Conservation (phyloP, 2,797 vertebrate genomes). For the Peromyscus aztecus region DNA sequence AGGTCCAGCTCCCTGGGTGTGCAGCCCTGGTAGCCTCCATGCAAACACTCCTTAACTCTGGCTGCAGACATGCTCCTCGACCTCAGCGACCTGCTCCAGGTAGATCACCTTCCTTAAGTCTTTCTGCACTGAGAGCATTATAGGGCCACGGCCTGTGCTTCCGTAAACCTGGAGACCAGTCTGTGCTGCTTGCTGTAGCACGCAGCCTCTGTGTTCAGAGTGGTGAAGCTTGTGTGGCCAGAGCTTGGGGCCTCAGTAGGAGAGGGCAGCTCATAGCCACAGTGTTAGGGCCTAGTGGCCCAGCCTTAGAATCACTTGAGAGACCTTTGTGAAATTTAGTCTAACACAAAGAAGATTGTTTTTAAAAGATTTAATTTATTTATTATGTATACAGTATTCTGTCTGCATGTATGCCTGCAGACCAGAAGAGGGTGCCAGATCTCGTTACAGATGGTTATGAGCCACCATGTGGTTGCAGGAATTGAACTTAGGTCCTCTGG, state of each 20-base stretch:
- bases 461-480: no score
- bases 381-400: no score
- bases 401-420: no score
- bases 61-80: slow-evolving; percentile 97
- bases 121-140: not conserved
- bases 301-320: not conserved
- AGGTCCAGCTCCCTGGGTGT: not conserved
- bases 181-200: not conserved
- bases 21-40: not conserved
- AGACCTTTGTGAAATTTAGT: not conserved
- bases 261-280: not conserved
- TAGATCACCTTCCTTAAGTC: slow-evolving; percentile 76
- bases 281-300: not conserved
- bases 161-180: not conserved
- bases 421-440: no score
- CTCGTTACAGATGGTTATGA: no score
- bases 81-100: slow-evolving; percentile 98
- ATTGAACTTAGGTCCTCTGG: no score
- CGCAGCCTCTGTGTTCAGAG: not conserved
- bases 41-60: slow-evolving; percentile 87
- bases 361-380: no score
- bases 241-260: not conserved
- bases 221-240: not conserved
- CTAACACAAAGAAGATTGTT: not conserved
- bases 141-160: not conserved